Evolutionary conservation across 2,888 invertebrate genomes (phyloP).

Genomic region (Stomorhina lunata): DNA sequence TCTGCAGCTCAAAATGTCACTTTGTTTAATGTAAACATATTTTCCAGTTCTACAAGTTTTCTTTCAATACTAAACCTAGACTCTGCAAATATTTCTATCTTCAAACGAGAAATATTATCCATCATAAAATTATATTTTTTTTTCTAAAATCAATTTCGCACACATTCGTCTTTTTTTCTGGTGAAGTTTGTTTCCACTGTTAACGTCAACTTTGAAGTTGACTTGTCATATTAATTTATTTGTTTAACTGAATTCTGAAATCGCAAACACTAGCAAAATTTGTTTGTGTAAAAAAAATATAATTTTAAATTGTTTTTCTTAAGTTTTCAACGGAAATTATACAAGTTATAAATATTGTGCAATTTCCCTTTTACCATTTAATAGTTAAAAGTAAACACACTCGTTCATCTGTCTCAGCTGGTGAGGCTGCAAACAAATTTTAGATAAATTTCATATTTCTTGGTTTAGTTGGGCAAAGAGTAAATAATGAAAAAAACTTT

Average conservation of each 20-base stretch:
- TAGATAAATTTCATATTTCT: constrained; percentile 28
- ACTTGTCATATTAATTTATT: constrained; percentile 32
- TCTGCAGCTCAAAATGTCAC: too few species aligned
- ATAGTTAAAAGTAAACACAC: not conserved
- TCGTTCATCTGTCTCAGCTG: not conserved
- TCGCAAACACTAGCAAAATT: constrained; percentile 13
- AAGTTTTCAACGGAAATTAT: constrained; percentile 58
- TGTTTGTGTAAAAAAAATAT: constrained; percentile 6
- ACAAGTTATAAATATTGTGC: constrained; percentile 61
- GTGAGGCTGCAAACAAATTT: constrained; percentile 3
- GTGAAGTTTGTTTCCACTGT: not conserved
- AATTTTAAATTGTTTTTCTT: not conserved
- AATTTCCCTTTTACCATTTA: constrained; percentile 60
- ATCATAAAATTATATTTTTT: not conserved
- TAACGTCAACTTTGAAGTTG: not conserved
- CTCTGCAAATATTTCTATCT: not conserved
- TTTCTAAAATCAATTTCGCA: not conserved
- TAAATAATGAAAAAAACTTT: constrained; percentile 30
- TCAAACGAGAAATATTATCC: not conserved
- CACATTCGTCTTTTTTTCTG: not conserved
- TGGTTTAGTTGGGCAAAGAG: not conserved
- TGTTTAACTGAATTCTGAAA: constrained; percentile 26
- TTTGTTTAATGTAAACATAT: too few species aligned
- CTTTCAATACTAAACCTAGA: too few species aligned
- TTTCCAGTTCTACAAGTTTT: too few species aligned